Base-by-base conservation (phyloP, 2,113 vertebrate species). In the Terrapene triunguis region DNA sequence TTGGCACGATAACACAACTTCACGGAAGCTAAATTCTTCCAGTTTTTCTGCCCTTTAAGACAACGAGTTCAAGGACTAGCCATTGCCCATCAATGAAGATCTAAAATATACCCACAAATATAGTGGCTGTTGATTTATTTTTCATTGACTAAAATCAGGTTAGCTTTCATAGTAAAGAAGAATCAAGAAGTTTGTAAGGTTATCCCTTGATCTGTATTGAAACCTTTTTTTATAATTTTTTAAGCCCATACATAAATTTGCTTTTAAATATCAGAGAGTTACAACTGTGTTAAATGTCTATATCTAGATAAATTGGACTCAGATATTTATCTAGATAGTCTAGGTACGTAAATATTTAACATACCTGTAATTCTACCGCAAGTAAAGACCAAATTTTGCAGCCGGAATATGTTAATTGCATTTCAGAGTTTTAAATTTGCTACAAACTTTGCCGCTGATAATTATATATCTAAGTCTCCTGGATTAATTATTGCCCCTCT, bases 91-190 rank as follows among this genome's bases (percentile, higher is more conserved):
- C 76, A 76, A 29, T 47, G 74, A 48, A 83, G 78, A 62, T 54
- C 87, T 65, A 47, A 59, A 80, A 79, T 50, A 51, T 59, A 55
- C 85, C 83, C 85, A 38, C 87, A 96, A 88, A 89, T 94, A 78
- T 89, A 83, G 93, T 88, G 85, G 87, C 42, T 27, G 87, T 93
- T n/a, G 3, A 86, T 95, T 93, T 96, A 96, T 93, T 96, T 97
- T 91, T 93, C n/a, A 53, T 35, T 62, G 79, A 27, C 9, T 17
- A 69, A 24, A 79, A 95, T 93, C 24, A 19, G 91, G 74, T 86
- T 82, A 76, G 89, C 94, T 97, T 93, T 84, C 87, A 95, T 82
- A 95, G 90, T 84, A 95, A 95, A 88, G 87, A 95, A 76, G 89
- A 10, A 78, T 95, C 80, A 83, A 87, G 51, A 84, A 57, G 47